Conservation (phyloP, 2,888 invertebrate species). For the Melieria omissa region DNA sequence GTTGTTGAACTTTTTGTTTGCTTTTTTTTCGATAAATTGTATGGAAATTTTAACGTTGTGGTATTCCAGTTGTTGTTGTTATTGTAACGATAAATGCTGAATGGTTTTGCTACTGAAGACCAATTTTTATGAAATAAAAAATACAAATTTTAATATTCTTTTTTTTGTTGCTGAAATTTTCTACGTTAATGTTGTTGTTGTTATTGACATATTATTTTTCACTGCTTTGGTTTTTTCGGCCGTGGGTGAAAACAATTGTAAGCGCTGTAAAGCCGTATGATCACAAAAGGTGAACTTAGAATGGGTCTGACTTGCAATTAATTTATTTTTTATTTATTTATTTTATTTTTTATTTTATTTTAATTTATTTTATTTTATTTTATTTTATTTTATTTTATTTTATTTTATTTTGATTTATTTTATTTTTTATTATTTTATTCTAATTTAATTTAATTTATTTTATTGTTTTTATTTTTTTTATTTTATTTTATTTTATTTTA, state of each 20-base stretch:
- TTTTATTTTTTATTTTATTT: constrained; percentile 5
- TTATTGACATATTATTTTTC: no score
- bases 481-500: neutral
- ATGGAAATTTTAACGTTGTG: neutral
- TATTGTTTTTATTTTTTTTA: no score
- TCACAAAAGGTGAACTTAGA: no score
- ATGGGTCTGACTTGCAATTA: neutral
- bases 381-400: constrained; percentile 4
- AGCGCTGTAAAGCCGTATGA: no score
- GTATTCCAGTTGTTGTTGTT: no score
- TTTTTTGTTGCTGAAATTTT: neutral
- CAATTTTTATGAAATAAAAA: neutral
- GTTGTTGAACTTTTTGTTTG: neutral
- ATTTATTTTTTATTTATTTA: constrained; percentile 2
- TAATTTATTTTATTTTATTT: constrained; percentile 1
- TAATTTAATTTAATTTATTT: neutral
- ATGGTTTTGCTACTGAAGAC: neutral
- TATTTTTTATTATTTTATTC: neutral
- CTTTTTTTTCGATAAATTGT: neutral
- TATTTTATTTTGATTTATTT: constrained; percentile 1
- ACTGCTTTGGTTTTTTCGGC: no score
- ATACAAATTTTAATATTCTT: constrained; percentile 13
- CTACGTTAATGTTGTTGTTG: neutral
- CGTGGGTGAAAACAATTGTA: no score
- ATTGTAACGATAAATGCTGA: neutral